Evolutionary conservation across 2,113 vertebrate genomes (phyloP), one percentile per base, ranked within the genome.

Genomic region (Callocephalon fimbriatum): DNA sequence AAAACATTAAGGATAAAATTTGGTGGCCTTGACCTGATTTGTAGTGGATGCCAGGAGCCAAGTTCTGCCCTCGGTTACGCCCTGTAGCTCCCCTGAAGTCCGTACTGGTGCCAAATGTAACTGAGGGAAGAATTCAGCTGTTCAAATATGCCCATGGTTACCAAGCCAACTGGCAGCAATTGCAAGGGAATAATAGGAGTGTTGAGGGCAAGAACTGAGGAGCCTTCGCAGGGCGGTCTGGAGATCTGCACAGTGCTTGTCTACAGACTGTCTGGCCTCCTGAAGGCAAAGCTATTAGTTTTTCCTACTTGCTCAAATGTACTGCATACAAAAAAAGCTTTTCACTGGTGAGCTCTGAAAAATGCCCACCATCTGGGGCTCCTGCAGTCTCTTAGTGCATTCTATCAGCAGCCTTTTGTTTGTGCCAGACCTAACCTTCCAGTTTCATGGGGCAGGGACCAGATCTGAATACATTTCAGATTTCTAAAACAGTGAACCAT

Each of bases 101-200:
- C 1, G 0, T 26, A 44, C 45, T 6, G 0, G 73, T 92, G 97
- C 96, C 97, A 97, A 97, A 83, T 25, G 96, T 89, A 96, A 95
- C 94, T 92, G 96, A 95, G 95, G 91, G 96, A 93, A 91, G 91
- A 95, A 96, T 95, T 97, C 80, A 90, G 92, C 96, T 93, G 90
- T 76, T 93, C 91, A 95, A 95, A 88, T 89, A 89, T 47, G 92
- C 21, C 88, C 80, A 3, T 29, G 89, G 91, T 95, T 92, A 31
- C 94, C 86, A 68, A 68, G 94, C 95, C 97, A 97, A 68, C 94
- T 96, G 95, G 96, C 96, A 97, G 88, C 61, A 72, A 78, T 53
- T 68, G 88, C 86, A 54, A 68, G 40, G 86, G 79, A 97, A 95
- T 95, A 95, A 95, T 94, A 38, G 96, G n/a, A 95, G 92, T 95